phyloP scores from a whole-genome alignment of 2,113 vertebrate genomes.

The Pterocles orientalis region DNA sequence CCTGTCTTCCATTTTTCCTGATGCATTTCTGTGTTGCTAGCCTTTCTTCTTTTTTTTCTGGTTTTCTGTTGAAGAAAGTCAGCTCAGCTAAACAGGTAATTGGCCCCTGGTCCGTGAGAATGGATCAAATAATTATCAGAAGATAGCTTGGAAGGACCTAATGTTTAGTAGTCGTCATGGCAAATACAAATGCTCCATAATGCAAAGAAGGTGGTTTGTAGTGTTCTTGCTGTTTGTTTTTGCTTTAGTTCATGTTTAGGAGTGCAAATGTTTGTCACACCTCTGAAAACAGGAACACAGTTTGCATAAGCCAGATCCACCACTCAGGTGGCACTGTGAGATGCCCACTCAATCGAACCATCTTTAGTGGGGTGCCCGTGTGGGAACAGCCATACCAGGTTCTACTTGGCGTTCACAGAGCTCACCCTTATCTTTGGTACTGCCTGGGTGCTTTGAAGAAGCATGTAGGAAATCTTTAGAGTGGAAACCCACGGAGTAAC shows the following conservation, averaged over 20 bases:
- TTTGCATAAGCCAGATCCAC: background rate
- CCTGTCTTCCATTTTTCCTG: background rate
- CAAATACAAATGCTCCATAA: background rate
- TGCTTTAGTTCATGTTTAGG: background rate
- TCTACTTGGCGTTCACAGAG: background rate
- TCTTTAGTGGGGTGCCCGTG: background rate
- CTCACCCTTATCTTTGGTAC: background rate
- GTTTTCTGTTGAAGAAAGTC: background rate
- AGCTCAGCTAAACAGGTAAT: background rate
- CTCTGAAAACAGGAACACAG: slow-evolving; percentile 9
- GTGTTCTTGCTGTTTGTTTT: background rate
- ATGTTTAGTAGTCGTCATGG: background rate
- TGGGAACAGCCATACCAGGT: background rate
- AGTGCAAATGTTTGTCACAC: background rate
- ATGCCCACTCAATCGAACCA: background rate
- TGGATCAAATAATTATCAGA: background rate
- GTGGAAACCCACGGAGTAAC: background rate
- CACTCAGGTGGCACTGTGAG: background rate
- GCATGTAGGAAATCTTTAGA: background rate
- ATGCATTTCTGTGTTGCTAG: background rate
- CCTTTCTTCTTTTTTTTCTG: background rate
- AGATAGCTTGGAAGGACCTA: background rate
- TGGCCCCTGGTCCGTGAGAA: background rate
- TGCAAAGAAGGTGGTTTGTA: background rate
- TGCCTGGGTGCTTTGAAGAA: background rate